Base-by-base conservation (phyloP, 2,113 vertebrate species). In the Leuciscus idus region DNA sequence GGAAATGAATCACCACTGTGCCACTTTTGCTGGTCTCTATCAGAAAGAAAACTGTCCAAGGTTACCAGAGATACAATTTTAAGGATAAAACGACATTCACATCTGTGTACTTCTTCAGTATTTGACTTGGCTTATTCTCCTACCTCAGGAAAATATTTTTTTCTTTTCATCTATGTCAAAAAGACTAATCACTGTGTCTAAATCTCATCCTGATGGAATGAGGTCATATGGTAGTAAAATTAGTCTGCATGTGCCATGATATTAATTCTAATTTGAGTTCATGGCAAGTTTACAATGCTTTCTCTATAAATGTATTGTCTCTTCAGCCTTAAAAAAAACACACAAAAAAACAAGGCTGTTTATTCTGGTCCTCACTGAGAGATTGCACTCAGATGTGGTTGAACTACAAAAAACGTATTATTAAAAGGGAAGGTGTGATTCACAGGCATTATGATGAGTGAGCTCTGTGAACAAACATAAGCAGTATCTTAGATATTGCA, bases 141-240 rank as follows among this genome's bases (percentile, higher is more conserved):
- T 93, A 94, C 92, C 93, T 95, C 94, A 92, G 62, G 77, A 85
- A 86, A 92, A 88, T 90, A 87, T 91, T 89, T 91, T 81, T 92
- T 85, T 75, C 52, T 46, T 57, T 23, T 48, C 77, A 39, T 76
- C 17, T n/a, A 10, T 73, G 30, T 72, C 11, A 19, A 0, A 64
- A 83, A 36, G 39, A 64, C 30, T 72, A 62, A 28, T 74, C 68
- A 33, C 72, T 83, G 48, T 78, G n/a, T 66, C 15, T n/a, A 30
- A 39, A 30, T 52, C 55, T n/a, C 57, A 43, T 30, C 21, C 66
- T 70, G 46, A 72, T 72, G 81, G 30, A 83, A 83, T 6, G 5
- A 52, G 4, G 80, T 66, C 59, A 57, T 80, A 23, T 15, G 21
- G 17, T 15, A n/a, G 23, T 23, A 15, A 13, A 43, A n/a, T 43